Base-by-base conservation (phyloP, 2,888 invertebrate genomes). In the Torymus texanus region DNA sequence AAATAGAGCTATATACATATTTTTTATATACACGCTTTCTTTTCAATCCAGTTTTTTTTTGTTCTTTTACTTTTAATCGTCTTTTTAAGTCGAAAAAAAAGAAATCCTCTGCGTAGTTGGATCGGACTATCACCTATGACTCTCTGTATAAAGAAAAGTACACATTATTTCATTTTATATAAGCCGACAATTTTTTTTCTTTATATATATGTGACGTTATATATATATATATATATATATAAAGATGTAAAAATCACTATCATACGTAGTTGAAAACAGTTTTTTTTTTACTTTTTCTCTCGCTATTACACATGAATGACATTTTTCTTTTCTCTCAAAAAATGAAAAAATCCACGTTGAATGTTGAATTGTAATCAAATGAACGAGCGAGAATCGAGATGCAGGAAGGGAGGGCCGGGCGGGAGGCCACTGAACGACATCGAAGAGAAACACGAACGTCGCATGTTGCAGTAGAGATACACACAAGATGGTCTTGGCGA, bases 1-100 rank as follows among this genome's bases (percentile, higher is more conserved):
- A 79, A 77, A 80, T 74, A 80, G 68, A 63, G n/a, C 24, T 80
- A 74, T 80, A 65, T 80, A 77, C 73, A 80, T 68, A 68, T 76
- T 41, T 12, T 74, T 80, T 77, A 77, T 77, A 70, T 76, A 80
- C 75, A 76, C 18, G 4, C 73, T 53, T 63, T 50, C 53, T 21
- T 41, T 50, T 56, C 8, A 41, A 41, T 41, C 41, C 8, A 41
- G 8, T 41, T 41, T 41, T 41, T 41, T 12, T 24, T 66, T 61
- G 61, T 41, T 70, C 71, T 58, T 74, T 74, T 65, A 21, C n/a
- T 61, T 65, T 74, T 73, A 16, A 16, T 41, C 8, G 16, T 8
- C 41, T 41, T 41, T 70, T 53, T 66, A 67, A 14, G 61, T 71
- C 14, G 11, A 71, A 71, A 70, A 71, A 72, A 41, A 41, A 41